Percentiles rank a stretch among this genome's conserved stretches.
These are phyloP conservation scores for Recurvirostra avosetta DNA, from an alignment of 2,113 vertebrate genomes.

Conservation along the genomic window DNA sequence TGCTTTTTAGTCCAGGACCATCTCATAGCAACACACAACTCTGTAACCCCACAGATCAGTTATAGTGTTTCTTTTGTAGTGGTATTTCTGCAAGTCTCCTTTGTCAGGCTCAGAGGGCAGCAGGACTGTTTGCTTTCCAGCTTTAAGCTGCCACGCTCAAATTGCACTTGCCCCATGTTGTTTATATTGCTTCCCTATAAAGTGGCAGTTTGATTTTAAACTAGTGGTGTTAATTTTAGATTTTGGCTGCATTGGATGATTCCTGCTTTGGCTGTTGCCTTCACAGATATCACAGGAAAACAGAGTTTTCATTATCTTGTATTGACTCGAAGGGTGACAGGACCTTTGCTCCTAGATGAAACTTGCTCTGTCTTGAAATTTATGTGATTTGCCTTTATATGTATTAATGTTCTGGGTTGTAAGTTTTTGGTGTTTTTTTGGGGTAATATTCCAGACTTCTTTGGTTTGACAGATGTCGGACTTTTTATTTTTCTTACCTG, in stretches of 20 bases:
- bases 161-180: not conserved
- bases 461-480: not conserved
- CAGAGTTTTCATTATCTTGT: not conserved
- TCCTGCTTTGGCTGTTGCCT: not conserved
- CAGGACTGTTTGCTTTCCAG: not conserved
- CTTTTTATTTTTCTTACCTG: not conserved
- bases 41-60: not conserved
- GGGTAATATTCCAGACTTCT: not conserved
- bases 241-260: not conserved
- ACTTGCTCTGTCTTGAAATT: not conserved
- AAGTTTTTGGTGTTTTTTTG: fast-evolving
- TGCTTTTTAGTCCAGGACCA: not conserved
- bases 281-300: not conserved
- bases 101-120: not conserved
- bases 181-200: not conserved
- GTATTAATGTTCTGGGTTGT: not conserved
- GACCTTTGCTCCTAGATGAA: not conserved
- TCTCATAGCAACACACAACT: fast-evolving
- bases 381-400: not conserved
- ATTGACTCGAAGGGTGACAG: not conserved
- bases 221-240: not conserved
- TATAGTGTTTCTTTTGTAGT: not conserved
- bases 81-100: not conserved
- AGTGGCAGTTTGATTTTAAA: not conserved
- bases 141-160: not conserved